Percentiles rank a stretch among this genome's conserved stretches.
Evolutionary conservation across 2,113 vertebrate genomes (phyloP).

Genomic region (Cyprinodon tularosa): DNA sequence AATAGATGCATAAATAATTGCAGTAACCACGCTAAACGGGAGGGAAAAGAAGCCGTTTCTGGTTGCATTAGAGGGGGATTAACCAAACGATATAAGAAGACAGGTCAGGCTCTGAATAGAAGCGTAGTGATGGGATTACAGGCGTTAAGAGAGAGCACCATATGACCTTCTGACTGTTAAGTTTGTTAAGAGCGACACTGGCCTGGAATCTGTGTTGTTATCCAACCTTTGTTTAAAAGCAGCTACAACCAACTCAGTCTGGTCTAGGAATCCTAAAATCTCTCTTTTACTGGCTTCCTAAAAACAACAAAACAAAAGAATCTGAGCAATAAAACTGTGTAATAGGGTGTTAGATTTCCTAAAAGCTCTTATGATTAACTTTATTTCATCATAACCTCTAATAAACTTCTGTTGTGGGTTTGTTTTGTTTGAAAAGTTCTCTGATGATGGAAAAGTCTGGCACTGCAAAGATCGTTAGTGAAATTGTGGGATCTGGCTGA

Average conservation of each 20-base stretch:
- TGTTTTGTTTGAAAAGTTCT: slow-evolving; percentile 39
- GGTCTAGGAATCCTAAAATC: slow-evolving; percentile 19
- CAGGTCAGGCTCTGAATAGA: slow-evolving; percentile 57
- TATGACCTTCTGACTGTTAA: slow-evolving; percentile 64
- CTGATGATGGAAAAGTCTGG: slow-evolving; percentile 70
- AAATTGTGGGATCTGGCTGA: slow-evolving; percentile 63
- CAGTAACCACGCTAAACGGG: slow-evolving; percentile 21
- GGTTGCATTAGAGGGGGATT: slow-evolving; percentile 70
- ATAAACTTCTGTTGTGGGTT: slow-evolving; percentile 28
- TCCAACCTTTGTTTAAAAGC: slow-evolving; percentile 39
- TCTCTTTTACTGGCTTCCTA: slow-evolving; percentile 17
- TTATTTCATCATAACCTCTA: slow-evolving; percentile 3
- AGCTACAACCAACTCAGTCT: slow-evolving; percentile 28
- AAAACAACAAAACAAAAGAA: slow-evolving; percentile 21
- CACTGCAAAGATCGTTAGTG: slow-evolving; percentile 56
- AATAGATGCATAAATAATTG: slow-evolving; percentile 51
- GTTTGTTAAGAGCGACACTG: slow-evolving; percentile 58
- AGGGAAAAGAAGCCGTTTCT: slow-evolving; percentile 52
- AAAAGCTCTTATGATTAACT: not conserved
- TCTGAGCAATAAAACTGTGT: slow-evolving; percentile 7
- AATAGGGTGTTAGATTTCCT: slow-evolving; percentile 10
- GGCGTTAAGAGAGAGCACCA: slow-evolving; percentile 53
- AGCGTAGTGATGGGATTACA: slow-evolving; percentile 64
- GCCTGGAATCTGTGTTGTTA: slow-evolving; percentile 27
- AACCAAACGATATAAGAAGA: slow-evolving; percentile 60